These are phyloP conservation scores for Hipparchia sbordonii DNA, from an alignment of 2,888 invertebrate species.

Conservation along the genomic window DNA sequence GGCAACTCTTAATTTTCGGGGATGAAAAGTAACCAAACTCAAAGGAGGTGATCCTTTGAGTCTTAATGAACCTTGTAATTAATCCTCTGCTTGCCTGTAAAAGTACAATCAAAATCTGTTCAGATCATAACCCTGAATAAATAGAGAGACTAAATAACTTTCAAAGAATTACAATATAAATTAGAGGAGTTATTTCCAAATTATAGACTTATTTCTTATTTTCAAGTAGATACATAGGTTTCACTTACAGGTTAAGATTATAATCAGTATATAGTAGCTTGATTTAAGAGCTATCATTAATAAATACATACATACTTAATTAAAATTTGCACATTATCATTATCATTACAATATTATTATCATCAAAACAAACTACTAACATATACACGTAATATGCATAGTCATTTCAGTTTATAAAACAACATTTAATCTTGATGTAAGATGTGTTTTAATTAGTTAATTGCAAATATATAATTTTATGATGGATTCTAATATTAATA, in stretches of 20 bases:
- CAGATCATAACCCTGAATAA: no score
- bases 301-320: neutral
- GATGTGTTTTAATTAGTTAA: conserved; percentile 1
- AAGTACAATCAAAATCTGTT: no score
- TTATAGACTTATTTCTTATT: no score
- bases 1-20: neutral
- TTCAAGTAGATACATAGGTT: neutral
- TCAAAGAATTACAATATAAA: no score
- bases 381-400: neutral
- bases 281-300: neutral
- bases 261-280: neutral
- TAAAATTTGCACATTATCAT: conserved; percentile 3
- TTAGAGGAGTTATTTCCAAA: no score
- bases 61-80: no score
- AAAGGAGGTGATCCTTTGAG: no score
- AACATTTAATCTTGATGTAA: neutral
- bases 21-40: no score
- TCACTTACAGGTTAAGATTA: neutral
- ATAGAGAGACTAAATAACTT: no score
- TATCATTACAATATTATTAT: neutral
- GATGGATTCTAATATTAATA: neutral
- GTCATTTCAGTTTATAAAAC: neutral
- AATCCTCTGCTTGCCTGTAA: no score
- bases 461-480: neutral
- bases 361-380: conserved; percentile 10